These are phyloP conservation scores for Cataglyphis albicans DNA, from an alignment of 2,888 invertebrate genomes.

Conservation along the genomic window DNA sequence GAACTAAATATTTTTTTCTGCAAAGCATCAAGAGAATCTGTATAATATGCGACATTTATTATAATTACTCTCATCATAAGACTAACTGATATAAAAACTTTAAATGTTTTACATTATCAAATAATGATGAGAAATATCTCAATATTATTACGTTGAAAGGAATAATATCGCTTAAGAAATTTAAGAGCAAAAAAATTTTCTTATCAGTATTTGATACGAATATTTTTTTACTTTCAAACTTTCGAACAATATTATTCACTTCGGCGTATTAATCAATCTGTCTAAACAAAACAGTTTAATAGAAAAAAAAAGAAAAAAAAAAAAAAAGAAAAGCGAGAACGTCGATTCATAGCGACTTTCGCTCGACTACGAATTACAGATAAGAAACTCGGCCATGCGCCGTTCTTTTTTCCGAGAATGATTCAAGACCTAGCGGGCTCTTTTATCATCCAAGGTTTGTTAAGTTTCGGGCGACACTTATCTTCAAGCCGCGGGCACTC, in stretches of 20 bases:
- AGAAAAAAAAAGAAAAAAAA: neutral
- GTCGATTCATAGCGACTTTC: conserved; percentile 45
- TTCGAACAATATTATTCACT: neutral
- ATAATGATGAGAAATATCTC: neutral
- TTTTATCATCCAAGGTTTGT: conserved; percentile 77
- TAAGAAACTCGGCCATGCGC: conserved; percentile 54
- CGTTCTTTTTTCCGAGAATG: conserved; percentile 57
- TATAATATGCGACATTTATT: neutral
- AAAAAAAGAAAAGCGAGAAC: neutral
- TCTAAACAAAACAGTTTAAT: neutral
- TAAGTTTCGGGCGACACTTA: conserved; percentile 84
- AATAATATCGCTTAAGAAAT: neutral
- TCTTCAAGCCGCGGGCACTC: conserved; percentile 79
- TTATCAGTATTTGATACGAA: neutral
- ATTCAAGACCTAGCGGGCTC: conserved; percentile 65
- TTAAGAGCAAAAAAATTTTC: neutral
- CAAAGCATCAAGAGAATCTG: neutral
- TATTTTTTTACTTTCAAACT: neutral
- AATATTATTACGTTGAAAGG: neutral
- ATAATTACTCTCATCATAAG: neutral
- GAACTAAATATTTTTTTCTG: neutral
- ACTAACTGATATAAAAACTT: neutral
- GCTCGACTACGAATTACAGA: conserved; percentile 57
- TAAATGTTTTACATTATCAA: neutral
- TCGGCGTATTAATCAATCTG: neutral